Base-by-base conservation (phyloP, 2,888 invertebrate species). In the Daptonema setosum region DNA sequence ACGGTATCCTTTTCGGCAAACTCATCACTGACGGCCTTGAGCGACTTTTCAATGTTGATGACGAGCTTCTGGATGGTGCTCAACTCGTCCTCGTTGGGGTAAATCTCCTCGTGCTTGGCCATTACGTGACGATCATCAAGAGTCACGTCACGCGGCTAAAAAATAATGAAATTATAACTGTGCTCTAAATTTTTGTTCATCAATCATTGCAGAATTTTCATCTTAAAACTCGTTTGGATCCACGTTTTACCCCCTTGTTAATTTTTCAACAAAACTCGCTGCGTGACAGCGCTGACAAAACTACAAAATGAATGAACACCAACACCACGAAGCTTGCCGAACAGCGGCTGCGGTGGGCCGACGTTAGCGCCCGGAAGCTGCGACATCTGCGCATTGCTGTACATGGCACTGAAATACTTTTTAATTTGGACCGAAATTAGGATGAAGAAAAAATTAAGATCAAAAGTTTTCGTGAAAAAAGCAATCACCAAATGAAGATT, bases 101-200 rank as follows among this genome's bases (percentile, higher is more conserved):
- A 91, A 66, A 95, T 87, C 24, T 22, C 41, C 22, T 22, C 25
- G 73, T 93, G 93, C 67, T 86, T 85, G 52, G 86, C 83, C 71
- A 87, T 81, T 59, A 93, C 87, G 75, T 93, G 90, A 14, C 87
- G 81, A 75, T 93, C 93, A 74, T 93, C 91, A 24, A 83, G 82
- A n/a, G 87, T 85, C 73, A 91, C 90, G 28, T 11, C 30, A 0
- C 85, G 80, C 28, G 88, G 50, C 45, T 45, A 22, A 3, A 45
- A 45, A 45, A 5, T n/a, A n/a, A n/a, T n/a, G n/a, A n/a, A n/a
- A n/a, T n/a, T n/a, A n/a, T n/a, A n/a, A n/a, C n/a, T n/a, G n/a
- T n/a, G n/a, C n/a, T n/a, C n/a, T n/a, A n/a, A n/a, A n/a, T n/a
- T n/a, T n/a, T n/a, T n/a, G n/a, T n/a, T n/a, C n/a, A n/a, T n/a